Conservation (phyloP, 2,797 vertebrate genomes). For the Sylvilagus floridanus region DNA sequence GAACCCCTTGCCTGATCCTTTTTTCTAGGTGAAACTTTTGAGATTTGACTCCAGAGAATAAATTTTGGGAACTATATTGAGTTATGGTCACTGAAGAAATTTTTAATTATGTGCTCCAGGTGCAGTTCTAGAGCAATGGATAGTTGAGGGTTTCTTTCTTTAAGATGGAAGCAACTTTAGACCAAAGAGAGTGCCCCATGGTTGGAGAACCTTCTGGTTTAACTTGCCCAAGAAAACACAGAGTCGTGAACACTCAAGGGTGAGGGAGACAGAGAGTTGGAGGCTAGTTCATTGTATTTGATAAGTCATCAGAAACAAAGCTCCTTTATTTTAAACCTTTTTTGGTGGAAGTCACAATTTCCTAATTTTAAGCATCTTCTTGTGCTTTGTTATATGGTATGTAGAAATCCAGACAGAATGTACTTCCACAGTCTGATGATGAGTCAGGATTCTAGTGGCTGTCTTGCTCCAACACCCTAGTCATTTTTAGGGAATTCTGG, state of each 20-base stretch:
- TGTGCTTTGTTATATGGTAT: background rate
- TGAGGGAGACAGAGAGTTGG: too few species aligned
- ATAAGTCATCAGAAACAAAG: background rate
- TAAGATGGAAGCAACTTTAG: background rate
- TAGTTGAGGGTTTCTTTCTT: background rate
- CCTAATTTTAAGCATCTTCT: background rate
- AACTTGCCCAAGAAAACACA: background rate
- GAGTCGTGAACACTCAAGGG: background rate
- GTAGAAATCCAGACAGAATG: background rate
- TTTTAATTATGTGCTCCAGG: background rate
- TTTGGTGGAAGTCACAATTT: background rate
- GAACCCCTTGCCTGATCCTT: background rate
- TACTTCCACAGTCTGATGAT: background rate
- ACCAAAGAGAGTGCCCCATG: background rate
- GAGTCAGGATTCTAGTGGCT: background rate
- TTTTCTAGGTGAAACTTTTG: background rate
- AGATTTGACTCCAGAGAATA: slow-evolving; percentile 9
- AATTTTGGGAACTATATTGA: background rate
- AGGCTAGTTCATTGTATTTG: background rate
- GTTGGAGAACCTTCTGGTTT: background rate
- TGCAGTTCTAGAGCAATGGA: background rate
- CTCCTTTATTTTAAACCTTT: background rate
- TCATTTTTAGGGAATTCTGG: slow-evolving; percentile 32
- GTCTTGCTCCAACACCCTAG: background rate
- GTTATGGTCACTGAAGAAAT: background rate